Evolutionary conservation across 2,113 vertebrate species (phyloP).

Genomic region (Nothocercus julius): DNA sequence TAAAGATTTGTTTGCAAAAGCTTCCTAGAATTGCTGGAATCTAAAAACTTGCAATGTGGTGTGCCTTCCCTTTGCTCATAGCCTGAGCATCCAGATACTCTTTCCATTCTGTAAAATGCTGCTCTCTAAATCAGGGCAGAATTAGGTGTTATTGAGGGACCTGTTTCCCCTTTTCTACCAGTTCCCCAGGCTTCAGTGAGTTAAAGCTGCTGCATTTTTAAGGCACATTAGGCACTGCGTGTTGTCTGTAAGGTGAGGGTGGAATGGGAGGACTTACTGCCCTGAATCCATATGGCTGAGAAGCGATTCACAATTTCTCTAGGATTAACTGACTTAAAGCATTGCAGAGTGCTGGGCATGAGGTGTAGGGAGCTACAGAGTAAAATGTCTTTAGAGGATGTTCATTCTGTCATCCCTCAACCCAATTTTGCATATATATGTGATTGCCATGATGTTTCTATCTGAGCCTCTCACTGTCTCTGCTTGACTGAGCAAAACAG

Average conservation of each 20-base stretch:
- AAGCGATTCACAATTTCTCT: background rate
- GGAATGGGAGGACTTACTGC: background rate
- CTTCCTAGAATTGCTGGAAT: background rate
- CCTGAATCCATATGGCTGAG: background rate
- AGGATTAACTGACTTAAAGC: background rate
- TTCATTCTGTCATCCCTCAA: background rate
- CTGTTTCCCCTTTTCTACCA: rapidly evolving
- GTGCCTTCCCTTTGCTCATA: background rate
- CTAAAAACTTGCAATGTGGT: background rate
- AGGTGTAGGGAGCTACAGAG: background rate
- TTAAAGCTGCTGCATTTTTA: too few relatives aligned
- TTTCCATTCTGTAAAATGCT: background rate
- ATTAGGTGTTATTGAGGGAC: background rate
- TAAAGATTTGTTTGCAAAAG: background rate
- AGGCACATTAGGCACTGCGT: rapidly evolving
- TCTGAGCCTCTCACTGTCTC: background rate
- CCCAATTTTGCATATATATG: background rate
- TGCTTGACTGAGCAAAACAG: background rate
- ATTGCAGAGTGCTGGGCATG: background rate
- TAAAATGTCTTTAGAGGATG: rapidly evolving
- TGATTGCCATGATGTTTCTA: background rate
- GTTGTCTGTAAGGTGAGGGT: background rate
- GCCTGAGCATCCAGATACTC: background rate
- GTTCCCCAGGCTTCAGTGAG: background rate
- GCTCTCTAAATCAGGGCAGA: background rate